These are phyloP conservation scores for Zaprionus lineosus DNA, from an alignment of 2,888 invertebrate species.

Conservation along the genomic window DNA sequence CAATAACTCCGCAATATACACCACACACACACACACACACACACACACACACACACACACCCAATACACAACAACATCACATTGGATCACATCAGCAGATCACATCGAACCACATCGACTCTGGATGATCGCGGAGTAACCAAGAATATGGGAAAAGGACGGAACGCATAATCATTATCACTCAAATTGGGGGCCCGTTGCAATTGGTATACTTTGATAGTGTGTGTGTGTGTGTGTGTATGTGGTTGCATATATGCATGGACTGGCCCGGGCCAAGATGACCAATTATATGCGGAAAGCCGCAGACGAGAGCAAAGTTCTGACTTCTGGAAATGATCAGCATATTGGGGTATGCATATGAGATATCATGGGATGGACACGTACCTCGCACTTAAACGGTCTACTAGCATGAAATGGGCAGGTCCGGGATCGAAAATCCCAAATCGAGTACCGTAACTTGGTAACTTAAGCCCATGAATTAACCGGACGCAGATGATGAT, in stretches of 20 bases:
- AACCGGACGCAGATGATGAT: slow-evolving; percentile 41
- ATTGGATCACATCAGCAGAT: not conserved
- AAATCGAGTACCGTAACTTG: slow-evolving; percentile 62
- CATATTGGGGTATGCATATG: slow-evolving; percentile 51
- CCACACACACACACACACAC: slow-evolving; percentile 24
- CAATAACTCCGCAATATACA: slow-evolving; percentile 64
- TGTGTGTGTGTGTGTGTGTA: slow-evolving; percentile 6
- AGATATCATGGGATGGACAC: slow-evolving; percentile 12
- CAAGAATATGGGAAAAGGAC: slow-evolving; percentile 47
- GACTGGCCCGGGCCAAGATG: slow-evolving; percentile 29
- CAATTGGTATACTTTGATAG: slow-evolving; percentile 29
- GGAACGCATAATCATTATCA: slow-evolving; percentile 73
- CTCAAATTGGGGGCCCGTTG: slow-evolving; percentile 65
- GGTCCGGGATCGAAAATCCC: slow-evolving; percentile 46
- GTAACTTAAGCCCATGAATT: slow-evolving; percentile 63
- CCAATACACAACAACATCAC: not conserved
- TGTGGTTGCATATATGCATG: no score
- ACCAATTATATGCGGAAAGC: slow-evolving; percentile 53
- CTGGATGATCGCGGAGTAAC: slow-evolving; percentile 20
- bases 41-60: slow-evolving; percentile 5
- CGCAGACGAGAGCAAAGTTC: slow-evolving; percentile 28
- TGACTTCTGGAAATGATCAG: slow-evolving; percentile 31
- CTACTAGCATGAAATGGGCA: slow-evolving; percentile 63
- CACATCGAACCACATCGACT: slow-evolving; percentile 6
- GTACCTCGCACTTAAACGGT: slow-evolving; percentile 55